Evolutionary conservation across 2,797 vertebrate species (phyloP).

Genomic region (Ceyx erithaca): DNA sequence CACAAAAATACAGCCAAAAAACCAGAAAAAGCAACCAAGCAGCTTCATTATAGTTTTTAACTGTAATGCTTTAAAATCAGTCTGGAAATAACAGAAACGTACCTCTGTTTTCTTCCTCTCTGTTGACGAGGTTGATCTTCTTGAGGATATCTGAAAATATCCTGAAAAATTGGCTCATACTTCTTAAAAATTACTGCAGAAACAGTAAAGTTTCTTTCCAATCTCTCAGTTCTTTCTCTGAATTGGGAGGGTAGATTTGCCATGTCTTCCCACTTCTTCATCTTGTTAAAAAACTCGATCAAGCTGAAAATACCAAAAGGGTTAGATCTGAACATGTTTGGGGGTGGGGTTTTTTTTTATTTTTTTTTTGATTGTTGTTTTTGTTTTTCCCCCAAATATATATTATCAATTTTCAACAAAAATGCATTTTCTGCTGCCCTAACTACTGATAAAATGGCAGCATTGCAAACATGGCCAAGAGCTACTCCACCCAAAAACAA

Average conservation of each 20-base stretch:
- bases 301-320: constrained; percentile 76
- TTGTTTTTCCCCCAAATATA: background rate
- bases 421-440: background rate
- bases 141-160: constrained; percentile 89
- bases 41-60: background rate
- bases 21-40: background rate
- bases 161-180: constrained; percentile 93
- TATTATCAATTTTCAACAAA: background rate
- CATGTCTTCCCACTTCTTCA: constrained; percentile 99
- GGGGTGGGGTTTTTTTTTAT: too few species aligned
- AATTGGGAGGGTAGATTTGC: constrained; percentile 89
- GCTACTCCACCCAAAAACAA: background rate
- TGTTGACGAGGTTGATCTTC: constrained; percentile 90
- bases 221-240: constrained; percentile 87
- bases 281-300: constrained; percentile 95
- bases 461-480: background rate
- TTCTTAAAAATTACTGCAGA: constrained; percentile 96
- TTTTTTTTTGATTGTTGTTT: background rate
- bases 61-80: background rate
- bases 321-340: background rate
- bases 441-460: background rate
- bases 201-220: constrained; percentile 94
- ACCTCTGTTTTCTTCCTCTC: constrained; percentile 94
- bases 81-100: background rate
- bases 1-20: background rate